These are phyloP conservation scores for Willowsia nigromaculata DNA, from an alignment of 2,888 invertebrate species.

Conservation along the genomic window DNA sequence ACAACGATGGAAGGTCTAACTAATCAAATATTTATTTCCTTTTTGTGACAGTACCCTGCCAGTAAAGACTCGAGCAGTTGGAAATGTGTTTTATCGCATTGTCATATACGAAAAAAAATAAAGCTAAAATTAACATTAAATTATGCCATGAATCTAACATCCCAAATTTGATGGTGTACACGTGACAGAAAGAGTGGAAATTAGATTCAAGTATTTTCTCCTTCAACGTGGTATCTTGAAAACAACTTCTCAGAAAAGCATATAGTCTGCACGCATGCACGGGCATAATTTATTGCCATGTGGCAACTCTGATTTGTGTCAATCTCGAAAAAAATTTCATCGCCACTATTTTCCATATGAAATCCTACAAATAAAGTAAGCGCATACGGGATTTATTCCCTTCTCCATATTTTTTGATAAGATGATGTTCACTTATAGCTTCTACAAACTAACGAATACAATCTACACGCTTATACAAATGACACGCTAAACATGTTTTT, in stretches of 20 bases:
- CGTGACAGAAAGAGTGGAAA: too few species aligned
- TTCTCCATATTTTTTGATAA: not conserved
- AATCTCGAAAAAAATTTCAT: not conserved
- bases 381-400: not conserved
- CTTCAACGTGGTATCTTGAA: too few species aligned
- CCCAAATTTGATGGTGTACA: too few species aligned
- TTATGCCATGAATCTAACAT: too few species aligned
- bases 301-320: not conserved
- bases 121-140: too few species aligned
- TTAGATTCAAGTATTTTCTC: too few species aligned
- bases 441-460: not conserved
- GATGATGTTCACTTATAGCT: not conserved
- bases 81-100: too few species aligned
- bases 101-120: too few species aligned
- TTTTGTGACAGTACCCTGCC: not conserved
- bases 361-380: not conserved
- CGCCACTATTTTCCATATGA: not conserved
- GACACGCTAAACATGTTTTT: not conserved
- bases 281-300: not conserved
- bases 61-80: too few species aligned
- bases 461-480: not conserved
- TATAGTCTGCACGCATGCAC: not conserved
- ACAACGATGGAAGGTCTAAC: not conserved
- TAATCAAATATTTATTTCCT: not conserved
- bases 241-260: not conserved